These are phyloP conservation scores for Oeneis ivallda DNA, from an alignment of 2,888 invertebrate genomes.

Conservation along the genomic window DNA sequence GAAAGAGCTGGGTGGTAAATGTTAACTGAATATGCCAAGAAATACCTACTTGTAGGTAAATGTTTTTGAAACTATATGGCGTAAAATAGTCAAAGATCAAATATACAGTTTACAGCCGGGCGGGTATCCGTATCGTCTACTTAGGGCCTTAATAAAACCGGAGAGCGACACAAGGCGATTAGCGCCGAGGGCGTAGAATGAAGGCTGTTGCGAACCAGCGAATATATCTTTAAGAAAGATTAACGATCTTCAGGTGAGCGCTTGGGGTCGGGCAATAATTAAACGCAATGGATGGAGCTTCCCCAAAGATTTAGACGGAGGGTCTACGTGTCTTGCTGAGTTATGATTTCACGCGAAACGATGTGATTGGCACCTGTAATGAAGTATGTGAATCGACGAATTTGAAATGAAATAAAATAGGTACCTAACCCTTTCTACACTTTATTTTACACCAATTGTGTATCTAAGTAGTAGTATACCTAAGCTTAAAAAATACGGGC, in stretches of 20 bases:
- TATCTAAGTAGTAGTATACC: too few species aligned
- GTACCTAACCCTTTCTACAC: too few species aligned
- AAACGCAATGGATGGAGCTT: constrained; percentile 79
- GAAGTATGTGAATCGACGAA: constrained; percentile 47
- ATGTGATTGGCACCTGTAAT: constrained; percentile 76
- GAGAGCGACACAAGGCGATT: constrained; percentile 69
- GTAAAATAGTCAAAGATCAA: not conserved
- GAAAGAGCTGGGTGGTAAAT: not conserved
- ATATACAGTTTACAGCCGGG: not conserved
- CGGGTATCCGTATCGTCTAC: not conserved
- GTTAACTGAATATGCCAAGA: not conserved
- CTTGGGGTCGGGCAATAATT: constrained; percentile 76
- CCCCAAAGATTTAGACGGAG: constrained; percentile 74
- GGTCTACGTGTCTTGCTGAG: constrained; percentile 74
- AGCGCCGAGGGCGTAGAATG: constrained; percentile 59
- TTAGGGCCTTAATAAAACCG: constrained; percentile 14
- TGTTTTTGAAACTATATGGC: too few species aligned
- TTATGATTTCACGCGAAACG: constrained; percentile 77
- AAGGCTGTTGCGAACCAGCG: constrained; percentile 62
- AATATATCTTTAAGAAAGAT: constrained; percentile 81
- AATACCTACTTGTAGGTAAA: not conserved
- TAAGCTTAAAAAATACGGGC: too few species aligned
- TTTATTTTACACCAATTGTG: too few species aligned
- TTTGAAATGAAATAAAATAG: too few species aligned
- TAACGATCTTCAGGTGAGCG: constrained; percentile 78